Percentiles rank a stretch among this genome's conserved stretches.
Evolutionary conservation across 2,113 vertebrate genomes (phyloP).

Genomic region (Aepyceros melampus): DNA sequence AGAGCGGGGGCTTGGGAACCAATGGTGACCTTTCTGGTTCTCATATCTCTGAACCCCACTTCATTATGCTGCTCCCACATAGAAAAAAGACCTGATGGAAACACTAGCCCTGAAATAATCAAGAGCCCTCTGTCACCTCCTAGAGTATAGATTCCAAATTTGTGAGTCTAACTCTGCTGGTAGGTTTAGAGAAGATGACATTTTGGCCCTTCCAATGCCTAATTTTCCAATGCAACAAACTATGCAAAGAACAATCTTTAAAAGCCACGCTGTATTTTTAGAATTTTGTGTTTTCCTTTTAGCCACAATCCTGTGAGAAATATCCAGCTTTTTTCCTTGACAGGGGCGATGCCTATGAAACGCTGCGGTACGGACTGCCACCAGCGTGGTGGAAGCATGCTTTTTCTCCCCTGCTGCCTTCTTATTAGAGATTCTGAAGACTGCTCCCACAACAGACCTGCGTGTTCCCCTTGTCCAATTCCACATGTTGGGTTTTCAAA

Average conservation of each 20-base stretch:
- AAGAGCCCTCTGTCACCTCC: not conserved
- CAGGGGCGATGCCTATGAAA: not conserved
- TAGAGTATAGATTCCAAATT: not conserved
- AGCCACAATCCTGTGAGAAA: not conserved
- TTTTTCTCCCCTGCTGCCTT: slow-evolving; percentile 13
- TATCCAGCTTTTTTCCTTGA: slow-evolving; percentile 19
- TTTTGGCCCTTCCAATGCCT: not conserved
- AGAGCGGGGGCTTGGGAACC: rapidly evolving
- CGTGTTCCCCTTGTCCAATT: not conserved
- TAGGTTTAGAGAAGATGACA: not conserved
- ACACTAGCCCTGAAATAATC: not conserved
- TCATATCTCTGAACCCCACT: not conserved
- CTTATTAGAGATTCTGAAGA: slow-evolving; percentile 29
- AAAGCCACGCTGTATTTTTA: slow-evolving; percentile 40
- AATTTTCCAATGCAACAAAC: not conserved
- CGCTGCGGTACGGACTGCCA: not conserved
- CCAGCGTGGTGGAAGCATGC: not conserved
- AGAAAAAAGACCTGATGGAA: not conserved
- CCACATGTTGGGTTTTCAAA: not conserved
- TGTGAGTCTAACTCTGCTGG: not conserved
- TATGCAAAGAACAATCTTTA: slow-evolving; percentile 47
- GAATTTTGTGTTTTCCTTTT: slow-evolving; percentile 39
- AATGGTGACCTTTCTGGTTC: not conserved
- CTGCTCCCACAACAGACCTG: not conserved
- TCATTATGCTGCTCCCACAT: not conserved